These are phyloP conservation scores for Coboldia fuscipes DNA, from an alignment of 1,140 invertebrate genomes.

Conservation along the genomic window DNA sequence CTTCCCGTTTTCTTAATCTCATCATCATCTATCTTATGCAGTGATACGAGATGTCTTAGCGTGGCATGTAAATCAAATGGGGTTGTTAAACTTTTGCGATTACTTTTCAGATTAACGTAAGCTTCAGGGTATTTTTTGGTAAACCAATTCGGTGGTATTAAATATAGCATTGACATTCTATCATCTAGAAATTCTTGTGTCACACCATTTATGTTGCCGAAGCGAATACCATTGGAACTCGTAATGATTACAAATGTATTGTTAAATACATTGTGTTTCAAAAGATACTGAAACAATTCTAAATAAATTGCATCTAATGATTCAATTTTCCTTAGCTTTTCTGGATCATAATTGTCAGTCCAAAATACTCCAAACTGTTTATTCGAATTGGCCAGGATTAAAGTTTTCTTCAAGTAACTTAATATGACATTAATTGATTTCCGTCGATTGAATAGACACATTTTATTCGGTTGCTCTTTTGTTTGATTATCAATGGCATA, in stretches of 20 bases:
- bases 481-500: no score
- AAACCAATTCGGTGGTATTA: constrained; percentile 56
- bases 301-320: no score
- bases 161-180: constrained; percentile 58
- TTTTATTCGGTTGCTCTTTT: no score
- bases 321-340: no score
- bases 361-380: no score
- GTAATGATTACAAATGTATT: constrained; percentile 55
- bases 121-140: constrained; percentile 34
- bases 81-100: constrained; percentile 50
- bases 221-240: constrained; percentile 84
- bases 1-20: constrained; percentile 9
- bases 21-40: constrained; percentile 14
- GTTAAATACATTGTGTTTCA: constrained; percentile 30
- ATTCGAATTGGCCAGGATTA: no score
- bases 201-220: constrained; percentile 45
- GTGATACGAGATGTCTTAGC: constrained; percentile 30
- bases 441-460: no score
- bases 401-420: no score
- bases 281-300: constrained; percentile 31
- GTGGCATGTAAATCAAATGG: constrained; percentile 65
- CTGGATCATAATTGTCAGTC: no score
- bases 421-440: no score
- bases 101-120: constrained; percentile 41
- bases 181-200: constrained; percentile 68